A percentile compares a stretch with the other conserved stretches of the same genome.
phyloP scores from a whole-genome alignment of 1,140 invertebrate species.

The Platorchestia sp. region DNA sequence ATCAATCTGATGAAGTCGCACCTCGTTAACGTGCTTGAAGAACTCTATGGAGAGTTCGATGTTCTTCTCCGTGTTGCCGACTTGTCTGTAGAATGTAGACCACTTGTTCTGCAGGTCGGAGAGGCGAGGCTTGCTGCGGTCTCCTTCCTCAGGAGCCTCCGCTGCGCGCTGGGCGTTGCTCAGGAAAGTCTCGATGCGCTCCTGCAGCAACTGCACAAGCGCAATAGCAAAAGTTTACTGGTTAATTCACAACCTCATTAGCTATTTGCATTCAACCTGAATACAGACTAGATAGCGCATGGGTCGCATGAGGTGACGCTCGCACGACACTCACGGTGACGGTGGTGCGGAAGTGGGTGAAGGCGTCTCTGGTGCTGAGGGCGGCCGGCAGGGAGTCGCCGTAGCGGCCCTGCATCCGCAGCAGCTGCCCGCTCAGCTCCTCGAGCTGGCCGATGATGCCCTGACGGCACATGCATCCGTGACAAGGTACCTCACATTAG shows the following conservation, averaged over 20 bases:
- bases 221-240: background rate
- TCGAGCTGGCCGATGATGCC: slow-evolving; percentile 82
- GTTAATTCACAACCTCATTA: background rate
- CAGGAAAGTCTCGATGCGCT: slow-evolving; percentile 81
- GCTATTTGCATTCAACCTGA: background rate
- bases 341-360: slow-evolving; percentile 84
- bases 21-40: slow-evolving; percentile 76
- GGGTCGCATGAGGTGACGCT: background rate
- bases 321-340: slow-evolving; percentile 76
- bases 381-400: slow-evolving; percentile 81
- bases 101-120: slow-evolving; percentile 80
- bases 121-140: slow-evolving; percentile 77
- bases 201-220: slow-evolving; percentile 75
- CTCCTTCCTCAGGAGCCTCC: slow-evolving; percentile 68
- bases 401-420: slow-evolving; percentile 78
- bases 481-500: background rate
- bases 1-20: slow-evolving; percentile 67
- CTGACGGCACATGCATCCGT: slow-evolving; percentile 24
- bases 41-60: slow-evolving; percentile 76
- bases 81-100: slow-evolving; percentile 80
- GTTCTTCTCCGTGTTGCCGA: slow-evolving; percentile 77
- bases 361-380: slow-evolving; percentile 79
- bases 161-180: slow-evolving; percentile 79
- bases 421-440: slow-evolving; percentile 78
- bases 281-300: background rate